Percentiles rank a stretch among this genome's conserved stretches.
These are phyloP conservation scores for Habroteleia sp. DNA, from an alignment of 2,888 invertebrate species.

Conservation along the genomic window DNA sequence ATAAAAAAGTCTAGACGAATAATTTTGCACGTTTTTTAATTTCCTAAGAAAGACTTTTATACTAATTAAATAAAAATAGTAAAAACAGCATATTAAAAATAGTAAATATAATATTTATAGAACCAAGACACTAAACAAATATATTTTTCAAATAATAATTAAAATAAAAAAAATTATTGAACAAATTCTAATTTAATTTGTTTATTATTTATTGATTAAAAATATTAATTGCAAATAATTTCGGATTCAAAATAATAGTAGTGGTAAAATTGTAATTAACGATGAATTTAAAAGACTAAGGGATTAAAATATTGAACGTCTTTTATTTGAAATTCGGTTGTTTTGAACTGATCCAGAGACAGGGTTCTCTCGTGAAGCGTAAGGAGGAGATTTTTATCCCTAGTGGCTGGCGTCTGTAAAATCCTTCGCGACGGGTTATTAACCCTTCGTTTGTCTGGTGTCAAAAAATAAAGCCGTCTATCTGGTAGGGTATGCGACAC, in stretches of 20 bases:
- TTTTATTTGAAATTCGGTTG: conserved; percentile 40
- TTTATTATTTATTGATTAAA: too few relatives aligned
- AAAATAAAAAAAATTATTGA: too few relatives aligned
- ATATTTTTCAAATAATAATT: too few relatives aligned
- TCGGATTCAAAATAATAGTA: too few relatives aligned
- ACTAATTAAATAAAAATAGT: too few relatives aligned
- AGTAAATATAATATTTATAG: too few relatives aligned
- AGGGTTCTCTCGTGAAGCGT: conserved; percentile 35
- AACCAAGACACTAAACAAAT: too few relatives aligned
- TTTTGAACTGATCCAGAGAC: conserved; percentile 39
- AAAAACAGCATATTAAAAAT: too few relatives aligned
- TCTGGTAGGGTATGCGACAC: conserved; percentile 57
- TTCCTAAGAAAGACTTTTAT: too few relatives aligned
- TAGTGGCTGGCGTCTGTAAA: conserved; percentile 44
- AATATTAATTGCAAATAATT: too few relatives aligned
- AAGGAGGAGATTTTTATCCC: conserved; percentile 54
- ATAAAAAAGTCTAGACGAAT: conserved; percentile 28
- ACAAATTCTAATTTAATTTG: too few relatives aligned
- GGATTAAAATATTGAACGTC: conserved; percentile 22
- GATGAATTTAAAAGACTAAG: neutral
- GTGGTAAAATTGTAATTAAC: too few relatives aligned
- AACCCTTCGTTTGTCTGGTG: conserved; percentile 63
- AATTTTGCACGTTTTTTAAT: conserved; percentile 33
- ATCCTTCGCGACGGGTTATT: conserved; percentile 62
- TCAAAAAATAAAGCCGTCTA: conserved; percentile 63